phyloP scores from a whole-genome alignment of 2,888 invertebrate genomes.

The Ichneumoninae sp. region DNA sequence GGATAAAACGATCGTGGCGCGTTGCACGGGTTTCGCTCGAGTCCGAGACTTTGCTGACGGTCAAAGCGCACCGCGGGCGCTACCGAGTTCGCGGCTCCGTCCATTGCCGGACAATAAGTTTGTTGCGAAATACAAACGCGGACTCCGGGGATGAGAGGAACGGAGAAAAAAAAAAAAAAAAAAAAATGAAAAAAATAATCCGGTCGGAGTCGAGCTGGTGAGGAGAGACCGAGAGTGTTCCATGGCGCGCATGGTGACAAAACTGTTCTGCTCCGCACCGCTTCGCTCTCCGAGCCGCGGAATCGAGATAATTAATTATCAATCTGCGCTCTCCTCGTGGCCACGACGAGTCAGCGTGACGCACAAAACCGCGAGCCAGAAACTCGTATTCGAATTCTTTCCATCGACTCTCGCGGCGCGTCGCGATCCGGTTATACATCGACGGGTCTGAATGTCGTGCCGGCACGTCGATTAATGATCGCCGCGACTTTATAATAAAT shows the following conservation, averaged over 20 bases:
- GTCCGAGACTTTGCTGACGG: constrained; percentile 51
- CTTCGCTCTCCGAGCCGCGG: constrained; percentile 45
- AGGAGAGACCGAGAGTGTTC: constrained; percentile 31
- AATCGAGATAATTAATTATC: constrained; percentile 76
- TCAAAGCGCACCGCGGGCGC: constrained; percentile 61
- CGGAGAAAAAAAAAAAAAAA: background rate
- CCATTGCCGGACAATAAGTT: constrained; percentile 59
- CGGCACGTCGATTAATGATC: background rate
- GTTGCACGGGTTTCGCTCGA: constrained; percentile 31
- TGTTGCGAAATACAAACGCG: constrained; percentile 55
- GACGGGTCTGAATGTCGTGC: background rate
- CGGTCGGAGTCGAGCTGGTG: background rate
- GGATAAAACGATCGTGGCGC: constrained; percentile 21
- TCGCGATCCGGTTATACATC: constrained; percentile 4
- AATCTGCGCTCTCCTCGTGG: constrained; percentile 70
- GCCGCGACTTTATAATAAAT: constrained; percentile 7
- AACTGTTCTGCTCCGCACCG: constrained; percentile 55
- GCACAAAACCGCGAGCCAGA: constrained; percentile 56
- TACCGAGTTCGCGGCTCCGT: constrained; percentile 42
- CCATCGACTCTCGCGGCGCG: background rate
- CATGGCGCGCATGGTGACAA: constrained; percentile 60
- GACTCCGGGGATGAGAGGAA: background rate
- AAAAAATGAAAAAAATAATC: background rate
- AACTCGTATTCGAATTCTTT: constrained; percentile 41
- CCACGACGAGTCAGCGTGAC: constrained; percentile 63